These are phyloP conservation scores for Chromis chromis DNA, from an alignment of 2,797 vertebrate species.

Conservation along the genomic window DNA sequence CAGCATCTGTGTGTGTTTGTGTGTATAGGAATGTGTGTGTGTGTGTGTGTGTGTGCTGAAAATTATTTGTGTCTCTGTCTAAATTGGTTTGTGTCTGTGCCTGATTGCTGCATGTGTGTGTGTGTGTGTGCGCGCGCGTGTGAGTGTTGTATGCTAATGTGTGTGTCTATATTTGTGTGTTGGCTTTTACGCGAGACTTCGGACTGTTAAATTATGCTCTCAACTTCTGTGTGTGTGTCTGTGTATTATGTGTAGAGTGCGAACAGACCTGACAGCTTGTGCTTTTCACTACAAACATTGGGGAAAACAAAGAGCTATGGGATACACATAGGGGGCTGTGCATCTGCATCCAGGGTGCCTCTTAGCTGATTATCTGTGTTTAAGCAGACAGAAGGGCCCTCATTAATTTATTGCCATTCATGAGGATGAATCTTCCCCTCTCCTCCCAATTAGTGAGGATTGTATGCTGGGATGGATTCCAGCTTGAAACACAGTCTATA, in stretches of 20 bases:
- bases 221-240: slow-evolving; percentile 60
- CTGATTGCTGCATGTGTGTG: slow-evolving; percentile 20
- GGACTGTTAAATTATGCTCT: slow-evolving; percentile 64
- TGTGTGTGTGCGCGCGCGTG: neutral
- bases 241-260: slow-evolving; percentile 47
- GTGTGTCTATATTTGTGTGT: slow-evolving; percentile 16
- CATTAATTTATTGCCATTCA: slow-evolving; percentile 88
- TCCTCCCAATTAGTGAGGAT: slow-evolving; percentile 79
- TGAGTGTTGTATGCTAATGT: slow-evolving; percentile 21
- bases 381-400: slow-evolving; percentile 77
- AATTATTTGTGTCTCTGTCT: slow-evolving; percentile 32
- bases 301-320: slow-evolving; percentile 72
- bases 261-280: slow-evolving; percentile 76
- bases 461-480: slow-evolving; percentile 34
- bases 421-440: slow-evolving; percentile 81
- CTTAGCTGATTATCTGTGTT: slow-evolving; percentile 80
- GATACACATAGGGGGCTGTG: slow-evolving; percentile 54
- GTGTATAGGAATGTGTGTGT: slow-evolving; percentile 17
- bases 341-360: slow-evolving; percentile 70
- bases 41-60: neutral
- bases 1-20: slow-evolving; percentile 17
- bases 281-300: slow-evolving; percentile 74
- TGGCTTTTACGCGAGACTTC: slow-evolving; percentile 27
- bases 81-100: slow-evolving; percentile 16
- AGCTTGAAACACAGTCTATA: slow-evolving; percentile 15